A percentile compares a stretch with the other conserved stretches of the same genome.
phyloP scores from a whole-genome alignment of 2,113 vertebrate genomes.

The Microcebus tavaratra region DNA sequence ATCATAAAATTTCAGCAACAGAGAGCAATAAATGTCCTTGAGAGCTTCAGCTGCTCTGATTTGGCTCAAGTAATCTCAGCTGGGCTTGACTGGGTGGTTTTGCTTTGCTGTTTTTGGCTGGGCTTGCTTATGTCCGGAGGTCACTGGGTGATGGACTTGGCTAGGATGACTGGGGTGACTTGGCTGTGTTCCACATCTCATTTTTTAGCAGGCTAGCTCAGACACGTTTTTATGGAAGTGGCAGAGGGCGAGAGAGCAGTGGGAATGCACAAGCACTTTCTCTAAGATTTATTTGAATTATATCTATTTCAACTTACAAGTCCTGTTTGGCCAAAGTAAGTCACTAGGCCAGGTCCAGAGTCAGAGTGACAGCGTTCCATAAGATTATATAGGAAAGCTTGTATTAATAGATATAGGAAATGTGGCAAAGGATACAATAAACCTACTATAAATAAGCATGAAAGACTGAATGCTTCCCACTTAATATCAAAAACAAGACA shows the following conservation, averaged over 20 bases:
- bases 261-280: background rate
- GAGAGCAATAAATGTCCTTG: slow-evolving; percentile 7
- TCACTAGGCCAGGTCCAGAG: background rate
- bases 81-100: background rate
- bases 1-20: slow-evolving; percentile 20
- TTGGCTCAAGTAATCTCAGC: background rate
- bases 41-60: slow-evolving; percentile 10
- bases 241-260: background rate
- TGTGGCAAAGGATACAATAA: background rate
- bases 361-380: background rate
- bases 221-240: background rate
- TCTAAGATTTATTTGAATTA: background rate
- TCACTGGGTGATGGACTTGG: background rate
- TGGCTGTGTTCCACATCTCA: background rate
- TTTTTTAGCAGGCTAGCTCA: background rate
- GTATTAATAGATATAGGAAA: background rate
- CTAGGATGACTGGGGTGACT: background rate
- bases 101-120: background rate
- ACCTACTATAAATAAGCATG: background rate
- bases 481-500: background rate
- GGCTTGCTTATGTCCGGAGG: background rate
- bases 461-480: background rate
- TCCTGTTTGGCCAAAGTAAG: background rate
- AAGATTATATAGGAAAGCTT: background rate
- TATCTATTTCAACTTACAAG: background rate